These are phyloP conservation scores for Oryzaephilus surinamensis DNA, from an alignment of 1,140 invertebrate genomes.

Conservation along the genomic window DNA sequence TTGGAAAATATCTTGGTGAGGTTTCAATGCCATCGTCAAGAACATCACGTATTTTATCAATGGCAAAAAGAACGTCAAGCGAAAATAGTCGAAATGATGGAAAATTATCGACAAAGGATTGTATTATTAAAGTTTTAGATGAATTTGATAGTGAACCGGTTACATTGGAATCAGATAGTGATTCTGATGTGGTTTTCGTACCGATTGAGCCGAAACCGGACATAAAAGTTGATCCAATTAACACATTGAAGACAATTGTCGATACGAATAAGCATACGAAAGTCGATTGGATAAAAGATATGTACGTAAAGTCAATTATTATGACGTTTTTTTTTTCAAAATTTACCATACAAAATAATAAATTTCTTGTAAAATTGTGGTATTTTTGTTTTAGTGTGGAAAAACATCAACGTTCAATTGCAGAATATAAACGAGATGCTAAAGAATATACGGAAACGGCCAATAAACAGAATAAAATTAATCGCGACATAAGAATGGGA, in stretches of 20 bases:
- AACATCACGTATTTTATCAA: background rate
- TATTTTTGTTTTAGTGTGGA: slow-evolving; percentile 24
- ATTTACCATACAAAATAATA: background rate
- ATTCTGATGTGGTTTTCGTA: slow-evolving; percentile 23
- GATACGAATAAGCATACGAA: slow-evolving; percentile 19
- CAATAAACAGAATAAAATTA: slow-evolving; percentile 22
- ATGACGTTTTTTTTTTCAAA: background rate
- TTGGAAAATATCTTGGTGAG: slow-evolving; percentile 10
- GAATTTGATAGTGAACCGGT: slow-evolving; percentile 22
- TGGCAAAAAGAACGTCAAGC: slow-evolving; percentile 9
- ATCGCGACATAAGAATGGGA: slow-evolving; percentile 25
- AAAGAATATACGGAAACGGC: slow-evolving; percentile 16
- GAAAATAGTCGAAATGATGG: slow-evolving; percentile 8
- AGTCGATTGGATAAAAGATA: slow-evolving; percentile 28
- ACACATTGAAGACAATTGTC: slow-evolving; percentile 28
- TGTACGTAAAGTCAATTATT: slow-evolving; percentile 20
- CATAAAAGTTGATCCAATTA: slow-evolving; percentile 28
- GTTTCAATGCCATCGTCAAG: background rate
- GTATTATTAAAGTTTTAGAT: slow-evolving; percentile 28
- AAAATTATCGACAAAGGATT: slow-evolving; percentile 24
- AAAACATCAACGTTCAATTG: slow-evolving; percentile 18
- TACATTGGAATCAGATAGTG: slow-evolving; percentile 24
- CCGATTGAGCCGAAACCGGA: slow-evolving; percentile 31
- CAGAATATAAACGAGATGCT: slow-evolving; percentile 21
- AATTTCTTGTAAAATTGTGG: background rate